Conservation (phyloP, 37 sponge, comb jelly and placozoan species). For the Spongilla lacustris region DNA sequence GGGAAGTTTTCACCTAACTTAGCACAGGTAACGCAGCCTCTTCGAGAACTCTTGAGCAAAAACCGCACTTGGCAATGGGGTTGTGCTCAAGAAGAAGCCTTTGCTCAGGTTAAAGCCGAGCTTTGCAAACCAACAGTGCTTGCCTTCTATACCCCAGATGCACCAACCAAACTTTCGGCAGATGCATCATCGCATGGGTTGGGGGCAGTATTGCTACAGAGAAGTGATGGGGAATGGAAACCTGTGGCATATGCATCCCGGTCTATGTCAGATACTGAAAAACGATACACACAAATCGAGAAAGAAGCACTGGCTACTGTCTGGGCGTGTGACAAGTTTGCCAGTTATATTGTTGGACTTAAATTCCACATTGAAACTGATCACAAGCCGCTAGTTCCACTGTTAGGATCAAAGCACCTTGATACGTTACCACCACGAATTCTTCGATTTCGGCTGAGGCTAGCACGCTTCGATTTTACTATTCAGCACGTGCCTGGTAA, state of each 20-base stretch:
- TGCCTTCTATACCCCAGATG: slow-evolving; percentile 35
- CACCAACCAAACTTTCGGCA: slow-evolving; percentile 39
- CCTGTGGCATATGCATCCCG: slow-evolving; percentile 29
- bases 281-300: slow-evolving; percentile 47
- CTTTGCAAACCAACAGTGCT: slow-evolving; percentile 38
- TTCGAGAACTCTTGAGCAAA: slow-evolving; percentile 38
- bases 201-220: slow-evolving; percentile 44
- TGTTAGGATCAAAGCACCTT: slow-evolving; percentile 30
- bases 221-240: slow-evolving; percentile 2
- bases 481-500: slow-evolving; percentile 39
- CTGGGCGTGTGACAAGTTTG: slow-evolving; percentile 51
- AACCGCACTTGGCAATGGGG: slow-evolving; percentile 52
- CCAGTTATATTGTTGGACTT: slow-evolving; percentile 23
- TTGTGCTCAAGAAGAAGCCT: slow-evolving; percentile 33
- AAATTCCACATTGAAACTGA: slow-evolving; percentile 47
- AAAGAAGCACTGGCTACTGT: slow-evolving; percentile 50
- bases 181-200: slow-evolving; percentile 39
- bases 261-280: slow-evolving; percentile 44
- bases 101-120: slow-evolving; percentile 39
- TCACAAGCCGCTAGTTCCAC: slow-evolving; percentile 57
- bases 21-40: slow-evolving; percentile 49
- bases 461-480: slow-evolving; percentile 21
- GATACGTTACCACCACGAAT: slow-evolving; percentile 30
- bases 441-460: slow-evolving; percentile 31
- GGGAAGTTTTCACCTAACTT: slow-evolving; percentile 51